phyloP scores from a whole-genome alignment of 2,888 invertebrate genomes.

The Tenthredo scrophulariae region DNA sequence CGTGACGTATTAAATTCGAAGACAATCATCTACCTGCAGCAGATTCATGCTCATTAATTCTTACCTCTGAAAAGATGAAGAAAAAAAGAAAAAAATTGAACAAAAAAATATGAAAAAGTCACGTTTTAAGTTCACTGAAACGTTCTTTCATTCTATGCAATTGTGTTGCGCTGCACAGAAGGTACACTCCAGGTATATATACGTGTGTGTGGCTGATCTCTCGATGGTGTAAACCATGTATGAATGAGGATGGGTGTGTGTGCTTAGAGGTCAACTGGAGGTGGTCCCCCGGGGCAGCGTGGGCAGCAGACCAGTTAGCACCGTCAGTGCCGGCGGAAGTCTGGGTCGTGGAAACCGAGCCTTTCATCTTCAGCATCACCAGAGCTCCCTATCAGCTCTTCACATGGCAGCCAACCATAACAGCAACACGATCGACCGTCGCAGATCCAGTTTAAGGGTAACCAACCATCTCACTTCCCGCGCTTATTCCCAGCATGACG shows the following conservation, averaged over 20 bases:
- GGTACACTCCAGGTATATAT: conserved; percentile 36
- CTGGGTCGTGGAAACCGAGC: conserved; percentile 72
- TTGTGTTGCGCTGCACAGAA: conserved; percentile 31
- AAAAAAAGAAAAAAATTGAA: not conserved
- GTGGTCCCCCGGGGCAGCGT: conserved; percentile 75
- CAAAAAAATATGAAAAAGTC: not conserved
- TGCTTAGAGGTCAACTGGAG: conserved; percentile 77
- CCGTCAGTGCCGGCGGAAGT: conserved; percentile 74
- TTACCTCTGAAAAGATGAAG: not conserved
- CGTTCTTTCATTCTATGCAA: conserved; percentile 12
- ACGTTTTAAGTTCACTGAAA: conserved; percentile 21
- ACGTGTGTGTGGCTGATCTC: conserved; percentile 44
- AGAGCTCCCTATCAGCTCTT: conserved; percentile 73
- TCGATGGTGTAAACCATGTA: conserved; percentile 62
- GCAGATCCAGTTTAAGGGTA: conserved; percentile 79
- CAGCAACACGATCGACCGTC: conserved; percentile 74
- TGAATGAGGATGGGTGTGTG: conserved; percentile 75
- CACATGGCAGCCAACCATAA: conserved; percentile 72
- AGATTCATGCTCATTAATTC: not conserved
- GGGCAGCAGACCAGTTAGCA: conserved; percentile 74
- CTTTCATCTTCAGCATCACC: conserved; percentile 74
- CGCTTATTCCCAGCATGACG: conserved; percentile 44
- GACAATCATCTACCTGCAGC: not conserved
- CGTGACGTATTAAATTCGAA: conserved; percentile 3
- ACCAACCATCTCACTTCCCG: conserved; percentile 67